phyloP scores from a whole-genome alignment of 2,888 invertebrate species.

The Diaphora mendica region DNA sequence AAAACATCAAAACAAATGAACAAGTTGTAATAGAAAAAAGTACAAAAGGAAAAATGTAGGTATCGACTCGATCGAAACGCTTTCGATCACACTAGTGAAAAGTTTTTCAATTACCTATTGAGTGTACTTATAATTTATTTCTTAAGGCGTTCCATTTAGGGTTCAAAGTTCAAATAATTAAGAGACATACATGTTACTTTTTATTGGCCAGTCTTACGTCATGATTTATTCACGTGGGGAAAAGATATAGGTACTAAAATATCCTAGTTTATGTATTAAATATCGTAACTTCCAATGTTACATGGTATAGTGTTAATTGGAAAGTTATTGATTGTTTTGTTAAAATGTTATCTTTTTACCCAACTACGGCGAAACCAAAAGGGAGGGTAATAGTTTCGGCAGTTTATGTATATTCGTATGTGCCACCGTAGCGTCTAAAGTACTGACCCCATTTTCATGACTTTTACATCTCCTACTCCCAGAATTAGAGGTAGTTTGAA shows the following conservation, averaged over 20 bases:
- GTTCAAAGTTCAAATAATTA: not conserved
- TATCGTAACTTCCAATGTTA: no score
- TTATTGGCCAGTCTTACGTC: not conserved
- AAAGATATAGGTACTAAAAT: not conserved
- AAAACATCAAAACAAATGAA: conserved; percentile 19
- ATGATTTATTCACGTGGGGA: not conserved
- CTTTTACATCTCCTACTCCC: no score
- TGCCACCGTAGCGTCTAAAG: no score
- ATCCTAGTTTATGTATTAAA: not conserved
- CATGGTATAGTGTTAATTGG: not conserved
- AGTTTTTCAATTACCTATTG: conserved; percentile 27
- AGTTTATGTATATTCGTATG: no score
- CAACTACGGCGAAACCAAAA: no score
- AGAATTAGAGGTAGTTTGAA: no score
- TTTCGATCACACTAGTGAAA: conserved; percentile 10
- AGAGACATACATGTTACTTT: not conserved
- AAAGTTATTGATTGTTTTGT: not conserved
- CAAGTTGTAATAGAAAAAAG: conserved; percentile 21
- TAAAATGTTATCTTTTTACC: no score
- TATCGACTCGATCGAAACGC: conserved; percentile 5
- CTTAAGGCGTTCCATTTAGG: not conserved
- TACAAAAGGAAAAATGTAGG: conserved; percentile 13
- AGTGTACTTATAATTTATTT: not conserved
- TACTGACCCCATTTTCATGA: no score
- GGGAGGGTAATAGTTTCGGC: no score